Conservation (phyloP, 2,888 invertebrate species). For the Incurvaria masculella region DNA sequence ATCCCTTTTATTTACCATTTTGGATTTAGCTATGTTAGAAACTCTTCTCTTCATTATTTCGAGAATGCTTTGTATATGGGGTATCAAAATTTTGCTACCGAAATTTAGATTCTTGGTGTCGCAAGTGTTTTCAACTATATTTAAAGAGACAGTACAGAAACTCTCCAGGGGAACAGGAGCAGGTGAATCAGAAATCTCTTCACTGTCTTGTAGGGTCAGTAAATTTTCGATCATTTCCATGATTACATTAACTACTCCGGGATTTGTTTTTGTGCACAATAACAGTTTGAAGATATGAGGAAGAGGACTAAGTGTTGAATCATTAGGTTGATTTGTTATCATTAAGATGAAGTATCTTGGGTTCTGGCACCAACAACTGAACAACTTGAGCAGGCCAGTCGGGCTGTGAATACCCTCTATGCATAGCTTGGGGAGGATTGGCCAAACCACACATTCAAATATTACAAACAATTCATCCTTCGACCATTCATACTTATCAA, state of each 20-base stretch:
- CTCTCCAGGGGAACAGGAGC: constrained; percentile 30
- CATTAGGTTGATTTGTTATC: constrained; percentile 52
- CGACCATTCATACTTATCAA: constrained; percentile 72
- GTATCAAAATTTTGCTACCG: constrained; percentile 70
- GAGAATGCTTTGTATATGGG: constrained; percentile 70
- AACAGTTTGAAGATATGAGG: constrained; percentile 69
- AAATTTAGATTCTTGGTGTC: constrained; percentile 56
- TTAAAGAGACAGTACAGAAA: constrained; percentile 30
- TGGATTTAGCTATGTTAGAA: constrained; percentile 53
- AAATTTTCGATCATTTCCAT: constrained; percentile 74
- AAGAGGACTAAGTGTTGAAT: constrained; percentile 54
- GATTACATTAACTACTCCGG: constrained; percentile 64
- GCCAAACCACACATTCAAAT: constrained; percentile 79
- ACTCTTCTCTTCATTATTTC: constrained; percentile 66
- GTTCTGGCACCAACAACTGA: constrained; percentile 76
- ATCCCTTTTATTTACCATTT: constrained; percentile 64
- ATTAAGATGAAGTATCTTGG: constrained; percentile 73
- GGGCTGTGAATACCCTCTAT: constrained; percentile 81
- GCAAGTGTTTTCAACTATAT: constrained; percentile 11
- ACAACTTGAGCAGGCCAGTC: constrained; percentile 75
- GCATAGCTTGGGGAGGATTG: constrained; percentile 69
- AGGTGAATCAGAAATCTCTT: constrained; percentile 25
- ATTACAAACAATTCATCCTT: constrained; percentile 67
- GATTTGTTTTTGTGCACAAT: constrained; percentile 63
- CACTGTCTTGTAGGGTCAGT: constrained; percentile 59